Evolutionary conservation across 2,888 invertebrate species (phyloP).

Genomic region (Thumatha senex): DNA sequence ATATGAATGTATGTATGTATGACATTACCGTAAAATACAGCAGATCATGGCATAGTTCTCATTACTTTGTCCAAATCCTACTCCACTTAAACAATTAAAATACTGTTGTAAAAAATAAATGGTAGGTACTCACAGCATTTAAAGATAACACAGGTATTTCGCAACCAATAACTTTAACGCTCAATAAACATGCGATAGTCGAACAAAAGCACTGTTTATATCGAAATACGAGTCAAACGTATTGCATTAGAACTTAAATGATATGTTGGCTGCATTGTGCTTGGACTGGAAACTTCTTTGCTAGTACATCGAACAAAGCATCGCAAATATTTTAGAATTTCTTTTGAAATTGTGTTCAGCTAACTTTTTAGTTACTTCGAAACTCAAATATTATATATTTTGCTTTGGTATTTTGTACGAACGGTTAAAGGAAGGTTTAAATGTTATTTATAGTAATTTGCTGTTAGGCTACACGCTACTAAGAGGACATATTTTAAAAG

Average conservation of each 20-base stretch:
- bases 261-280: conserved; percentile 10
- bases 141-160: too few species aligned
- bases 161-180: too few species aligned
- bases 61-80: too few species aligned
- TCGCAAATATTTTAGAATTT: conserved; percentile 17
- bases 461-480: background rate
- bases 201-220: background rate
- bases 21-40: too few species aligned
- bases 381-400: background rate
- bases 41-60: too few species aligned
- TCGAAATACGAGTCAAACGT: background rate
- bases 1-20: too few species aligned
- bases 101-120: too few species aligned
- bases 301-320: conserved; percentile 8
- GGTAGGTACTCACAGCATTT: too few species aligned
- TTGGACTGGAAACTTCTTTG: background rate
- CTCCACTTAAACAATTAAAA: too few species aligned
- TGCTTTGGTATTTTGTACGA: background rate
- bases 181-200: background rate
- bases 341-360: conserved; percentile 15
- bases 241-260: conserved; percentile 10
- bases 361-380: conserved; percentile 6
- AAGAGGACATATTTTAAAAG: background rate
- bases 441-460: too few species aligned
- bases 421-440: background rate